Conservation (phyloP, 2,797 vertebrate genomes). For the Hippocampus kuda region DNA sequence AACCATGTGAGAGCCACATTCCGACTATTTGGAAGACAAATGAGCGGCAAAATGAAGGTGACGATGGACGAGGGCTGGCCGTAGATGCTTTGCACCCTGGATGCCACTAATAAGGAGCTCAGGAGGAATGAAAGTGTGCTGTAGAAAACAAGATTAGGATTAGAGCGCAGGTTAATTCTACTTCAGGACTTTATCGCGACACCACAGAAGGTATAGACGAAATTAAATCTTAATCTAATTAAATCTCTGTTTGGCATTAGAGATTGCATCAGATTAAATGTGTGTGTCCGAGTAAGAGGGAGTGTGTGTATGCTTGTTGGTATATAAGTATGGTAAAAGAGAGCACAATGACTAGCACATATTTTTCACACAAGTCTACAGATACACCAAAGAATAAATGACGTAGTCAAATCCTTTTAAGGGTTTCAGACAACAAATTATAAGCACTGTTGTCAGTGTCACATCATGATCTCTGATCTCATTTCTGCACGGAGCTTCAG, state of each 20-base stretch:
- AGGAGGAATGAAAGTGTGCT: conserved; percentile 8
- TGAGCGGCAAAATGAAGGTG: background rate
- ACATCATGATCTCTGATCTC: conserved; percentile 20
- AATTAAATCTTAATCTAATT: conserved; percentile 42
- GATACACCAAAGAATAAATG: too few species aligned
- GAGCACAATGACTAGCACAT: background rate
- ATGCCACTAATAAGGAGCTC: background rate
- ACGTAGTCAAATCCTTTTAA: too few species aligned
- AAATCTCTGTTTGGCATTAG: conserved; percentile 32
- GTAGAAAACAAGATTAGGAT: conserved; percentile 51
- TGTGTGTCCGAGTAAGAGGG: conserved; percentile 3
- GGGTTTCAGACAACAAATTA: background rate
- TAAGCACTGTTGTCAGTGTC: background rate
- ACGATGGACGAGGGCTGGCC: background rate
- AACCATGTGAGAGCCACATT: background rate
- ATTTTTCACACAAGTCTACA: background rate
- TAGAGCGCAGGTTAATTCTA: conserved; percentile 33
- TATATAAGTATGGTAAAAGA: background rate
- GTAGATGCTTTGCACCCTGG: background rate
- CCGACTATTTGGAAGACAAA: conserved; percentile 1
- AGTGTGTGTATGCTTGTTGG: conserved; percentile 3
- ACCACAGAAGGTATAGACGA: conserved; percentile 28
- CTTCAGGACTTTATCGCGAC: conserved; percentile 24
- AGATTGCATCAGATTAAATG: conserved; percentile 18
- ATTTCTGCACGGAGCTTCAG: conserved; percentile 10